Conservation (phyloP, 2,797 vertebrate species). For the Jordanella pulchra region DNA sequence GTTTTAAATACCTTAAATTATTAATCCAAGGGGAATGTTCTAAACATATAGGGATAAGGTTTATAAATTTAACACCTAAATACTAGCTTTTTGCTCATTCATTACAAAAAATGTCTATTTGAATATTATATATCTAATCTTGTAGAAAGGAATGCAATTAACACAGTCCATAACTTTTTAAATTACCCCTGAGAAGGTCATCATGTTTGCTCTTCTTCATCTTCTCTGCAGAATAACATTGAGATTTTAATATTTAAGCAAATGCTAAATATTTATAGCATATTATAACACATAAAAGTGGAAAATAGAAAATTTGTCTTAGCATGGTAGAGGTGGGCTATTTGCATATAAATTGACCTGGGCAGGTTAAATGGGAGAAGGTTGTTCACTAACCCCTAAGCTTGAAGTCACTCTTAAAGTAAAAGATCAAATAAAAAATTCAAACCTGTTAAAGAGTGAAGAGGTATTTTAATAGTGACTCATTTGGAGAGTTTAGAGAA, state of each 20-base stretch:
- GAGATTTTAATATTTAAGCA: not conserved
- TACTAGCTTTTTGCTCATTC: not conserved
- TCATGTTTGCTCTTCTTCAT: not conserved
- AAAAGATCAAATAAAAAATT: not conserved
- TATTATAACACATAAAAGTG: not conserved
- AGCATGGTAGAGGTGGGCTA: not conserved
- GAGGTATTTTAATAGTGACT: no score
- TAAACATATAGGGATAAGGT: not conserved
- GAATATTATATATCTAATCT: not conserved
- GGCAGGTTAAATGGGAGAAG: not conserved
- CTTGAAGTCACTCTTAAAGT: not conserved
- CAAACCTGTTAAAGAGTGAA: not conserved
- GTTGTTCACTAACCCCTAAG: not conserved
- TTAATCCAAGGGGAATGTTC: not conserved
- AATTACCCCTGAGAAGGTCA: not conserved
- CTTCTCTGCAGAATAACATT: not conserved
- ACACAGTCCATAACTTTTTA: not conserved
- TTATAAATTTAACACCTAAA: no score
- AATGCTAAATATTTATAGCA: slow-evolving; percentile 1
- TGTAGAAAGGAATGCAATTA: not conserved
- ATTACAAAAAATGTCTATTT: not conserved
- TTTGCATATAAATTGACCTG: not conserved
- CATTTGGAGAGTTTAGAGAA: not conserved
- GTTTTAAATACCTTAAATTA: not conserved
- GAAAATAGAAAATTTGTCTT: not conserved